Base-by-base conservation (phyloP, 2,797 vertebrate genomes). In the Neosilurus mollespiculum region DNA sequence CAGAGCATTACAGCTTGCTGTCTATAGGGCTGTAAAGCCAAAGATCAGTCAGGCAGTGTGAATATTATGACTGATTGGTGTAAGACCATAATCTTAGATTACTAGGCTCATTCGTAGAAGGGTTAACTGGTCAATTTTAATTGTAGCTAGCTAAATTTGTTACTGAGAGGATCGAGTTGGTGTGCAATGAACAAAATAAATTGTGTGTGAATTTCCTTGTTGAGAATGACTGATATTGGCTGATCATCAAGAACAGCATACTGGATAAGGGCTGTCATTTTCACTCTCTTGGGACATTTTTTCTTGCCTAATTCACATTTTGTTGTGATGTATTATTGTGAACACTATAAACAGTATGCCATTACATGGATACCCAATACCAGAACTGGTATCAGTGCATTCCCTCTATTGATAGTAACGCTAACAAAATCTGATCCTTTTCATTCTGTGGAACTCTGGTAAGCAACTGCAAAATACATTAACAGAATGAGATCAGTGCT, bases 401-500 rank as follows among this genome's bases (percentile, higher is more conserved):
- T 9, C 4, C 20, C 30, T 15, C 30, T 75, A 30, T 18, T 5
- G 14, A 72, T 53, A 16, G 12, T 72, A 53, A 72, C 12, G 14
- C n/a, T 30, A 56, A 56, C 24, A 76, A 56, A 20, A 34, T 62
- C 9, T 16, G 14, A 43, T 49, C 3, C 10, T 26, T 12, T 51
- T 78, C 15, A 18, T 49, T 62, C 24, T 24, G 58, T 10, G 34
- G 56, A 79, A 81, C 65, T 73, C 4, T 4, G 30, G 49, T 78
- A 69, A 77, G 67, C 34, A 80, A 73, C 54, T 72, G 69, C 67
- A 54, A 54, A 70, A 78, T 9, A n/a, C 69, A 81, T 73, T 59
- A 82, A 26, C 70, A 11, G 67, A 78, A 61, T 72, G 81, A 75
- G 61, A 61, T 75, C 83, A 54, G 76, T 37, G 43, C 26, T 43